These are phyloP conservation scores for Pseudonaja textilis DNA, from an alignment of 2,113 vertebrate species.

Conservation along the genomic window DNA sequence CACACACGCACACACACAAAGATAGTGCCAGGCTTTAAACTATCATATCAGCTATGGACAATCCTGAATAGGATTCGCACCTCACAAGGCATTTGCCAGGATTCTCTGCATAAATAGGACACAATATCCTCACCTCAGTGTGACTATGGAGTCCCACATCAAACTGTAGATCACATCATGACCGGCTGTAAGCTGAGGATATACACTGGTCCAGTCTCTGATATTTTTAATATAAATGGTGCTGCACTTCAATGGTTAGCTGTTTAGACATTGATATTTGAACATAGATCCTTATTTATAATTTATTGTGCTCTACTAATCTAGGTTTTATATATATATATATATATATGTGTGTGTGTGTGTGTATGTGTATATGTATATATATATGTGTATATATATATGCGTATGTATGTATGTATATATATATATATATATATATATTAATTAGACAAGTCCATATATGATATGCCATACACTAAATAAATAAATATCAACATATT, in stretches of 20 bases:
- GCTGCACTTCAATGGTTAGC: not conserved
- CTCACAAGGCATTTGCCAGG: not conserved
- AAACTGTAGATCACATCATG: not conserved
- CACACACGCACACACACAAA: too few species aligned
- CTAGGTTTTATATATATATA: too few species aligned
- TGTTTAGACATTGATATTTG: not conserved
- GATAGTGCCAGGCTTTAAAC: not conserved
- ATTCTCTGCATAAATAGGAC: not conserved
- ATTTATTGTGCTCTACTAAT: not conserved
- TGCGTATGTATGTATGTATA: not conserved
- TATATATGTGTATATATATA: not conserved
- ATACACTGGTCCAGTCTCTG: not conserved
- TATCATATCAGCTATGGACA: not conserved
- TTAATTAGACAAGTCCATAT: not conserved
- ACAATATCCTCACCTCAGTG: not conserved
- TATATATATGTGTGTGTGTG: not conserved
- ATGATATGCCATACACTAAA: not conserved
- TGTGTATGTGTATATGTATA: not conserved
- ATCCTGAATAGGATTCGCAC: not conserved
- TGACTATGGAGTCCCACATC: not conserved
- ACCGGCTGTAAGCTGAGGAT: not conserved
- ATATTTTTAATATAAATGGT: not conserved
- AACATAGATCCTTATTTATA: not conserved
- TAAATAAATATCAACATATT: not conserved
- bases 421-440: not conserved